Conservation (phyloP, 2,888 invertebrate species). For the Drepanosiphum platanoidis region DNA sequence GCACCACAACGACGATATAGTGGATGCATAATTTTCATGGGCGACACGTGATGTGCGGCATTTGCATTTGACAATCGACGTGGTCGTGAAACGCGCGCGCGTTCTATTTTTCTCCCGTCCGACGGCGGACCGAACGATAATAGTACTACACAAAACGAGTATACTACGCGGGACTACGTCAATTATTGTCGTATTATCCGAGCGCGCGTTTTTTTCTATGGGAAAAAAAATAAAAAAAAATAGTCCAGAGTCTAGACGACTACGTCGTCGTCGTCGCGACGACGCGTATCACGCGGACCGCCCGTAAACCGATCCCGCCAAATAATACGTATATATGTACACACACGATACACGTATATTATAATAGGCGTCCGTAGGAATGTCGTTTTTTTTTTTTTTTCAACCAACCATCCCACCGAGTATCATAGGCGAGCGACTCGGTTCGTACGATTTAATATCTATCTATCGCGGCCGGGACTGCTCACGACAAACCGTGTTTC, state of each 20-base stretch:
- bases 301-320: slow-evolving; percentile 4
- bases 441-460: background rate
- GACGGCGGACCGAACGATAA: too few relatives aligned
- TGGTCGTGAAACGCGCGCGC: too few relatives aligned
- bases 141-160: too few relatives aligned
- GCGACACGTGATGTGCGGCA: too few relatives aligned
- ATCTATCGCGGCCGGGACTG: background rate
- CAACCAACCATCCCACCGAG: background rate
- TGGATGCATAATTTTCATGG: too few relatives aligned
- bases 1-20: too few relatives aligned
- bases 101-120: too few relatives aligned
- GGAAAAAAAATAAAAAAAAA: slow-evolving; percentile 4
- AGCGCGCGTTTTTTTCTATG: background rate
- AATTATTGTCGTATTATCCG: slow-evolving; percentile 26
- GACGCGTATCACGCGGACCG: background rate
- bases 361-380: background rate
- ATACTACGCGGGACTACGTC: slow-evolving; percentile 28
- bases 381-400: slow-evolving; percentile 24
- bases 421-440: background rate
- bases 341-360: too few relatives aligned
- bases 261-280: too few relatives aligned
- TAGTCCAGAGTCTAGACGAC: slow-evolving; percentile 43
- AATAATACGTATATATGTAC: too few relatives aligned
- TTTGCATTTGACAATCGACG: too few relatives aligned
- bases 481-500: too few relatives aligned